Base-by-base conservation (phyloP, 2,888 invertebrate species). In the Petrolisthes cinctipes region DNA sequence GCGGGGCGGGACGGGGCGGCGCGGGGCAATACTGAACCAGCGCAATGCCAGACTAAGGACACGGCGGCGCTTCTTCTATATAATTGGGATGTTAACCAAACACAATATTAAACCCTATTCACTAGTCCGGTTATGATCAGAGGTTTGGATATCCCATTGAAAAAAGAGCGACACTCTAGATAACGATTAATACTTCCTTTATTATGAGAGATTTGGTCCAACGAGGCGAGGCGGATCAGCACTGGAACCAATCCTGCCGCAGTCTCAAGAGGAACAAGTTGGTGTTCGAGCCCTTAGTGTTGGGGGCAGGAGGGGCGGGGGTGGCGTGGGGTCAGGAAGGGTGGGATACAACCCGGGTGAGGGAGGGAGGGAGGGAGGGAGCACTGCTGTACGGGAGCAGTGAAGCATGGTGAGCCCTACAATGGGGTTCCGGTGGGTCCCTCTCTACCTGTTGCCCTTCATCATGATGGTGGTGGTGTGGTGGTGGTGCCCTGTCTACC, bases 401-500 rank as follows among this genome's bases (percentile, higher is more conserved):
- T 73, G 86, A 57, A 80, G 86, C 86, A 86, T 86, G 80, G 83
- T 82, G 79, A 78, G 79, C 37, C 79, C 86, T 80, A 86, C 86
- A 86, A 86, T 83, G 73, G 86, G 79, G 79, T 76, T 86, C 86
- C 86, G 86, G 86, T 78, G 86, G 76, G 82, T 78, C 66, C 37
- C 86, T n/a, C n/a, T n/a, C n/a, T 86, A 86, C 83, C 83, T 83
- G 83, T 86, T 83, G 83, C 83, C 83, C 86, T 83, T 83, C 79
- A 80, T 83, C 83, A 61, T 75, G 61, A n/a, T n/a, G n/a, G n/a
- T n/a, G n/a, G n/a, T n/a, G n/a, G n/a, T n/a, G n/a, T n/a, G n/a
- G n/a, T n/a, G n/a, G n/a, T n/a, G 54, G 85, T 54, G 9, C 68
- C 68, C 66, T 85, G n/a, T n/a, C n/a, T n/a, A n/a, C 56, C 66